Evolutionary conservation across 2,113 vertebrate species (phyloP).

Genomic region (Antechinus flavipes): DNA sequence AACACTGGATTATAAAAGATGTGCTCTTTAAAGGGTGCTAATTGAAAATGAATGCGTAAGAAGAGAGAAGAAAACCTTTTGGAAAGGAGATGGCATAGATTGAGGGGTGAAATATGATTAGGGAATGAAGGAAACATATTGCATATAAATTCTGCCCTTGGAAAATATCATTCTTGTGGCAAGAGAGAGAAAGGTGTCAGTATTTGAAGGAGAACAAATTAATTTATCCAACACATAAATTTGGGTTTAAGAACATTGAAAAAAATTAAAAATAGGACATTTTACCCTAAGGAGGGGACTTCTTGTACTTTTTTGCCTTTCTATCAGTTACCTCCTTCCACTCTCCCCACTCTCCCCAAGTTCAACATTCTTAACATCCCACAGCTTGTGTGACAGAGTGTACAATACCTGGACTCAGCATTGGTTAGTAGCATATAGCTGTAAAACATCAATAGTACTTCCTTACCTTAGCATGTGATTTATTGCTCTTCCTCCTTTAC

Average conservation of each 20-base stretch:
- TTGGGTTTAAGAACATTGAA: slow-evolving; percentile 15
- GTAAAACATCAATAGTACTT: neutral
- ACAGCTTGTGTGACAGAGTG: neutral
- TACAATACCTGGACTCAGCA: neutral
- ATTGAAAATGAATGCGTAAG: slow-evolving; percentile 29
- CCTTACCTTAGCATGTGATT: neutral
- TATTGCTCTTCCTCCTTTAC: neutral
- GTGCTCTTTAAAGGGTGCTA: slow-evolving; percentile 47
- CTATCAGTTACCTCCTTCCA: neutral
- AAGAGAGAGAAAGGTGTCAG: slow-evolving; percentile 38
- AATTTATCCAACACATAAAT: slow-evolving; percentile 48
- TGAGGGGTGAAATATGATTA: slow-evolving; percentile 13
- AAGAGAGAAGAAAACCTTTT: slow-evolving; percentile 42
- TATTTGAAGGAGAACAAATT: slow-evolving; percentile 59
- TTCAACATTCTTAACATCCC: neutral
- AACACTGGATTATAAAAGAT: neutral
- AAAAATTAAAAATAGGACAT: slow-evolving; percentile 9
- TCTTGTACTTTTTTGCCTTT: neutral
- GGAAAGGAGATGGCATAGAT: slow-evolving; percentile 39
- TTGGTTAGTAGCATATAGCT: slow-evolving; percentile 3
- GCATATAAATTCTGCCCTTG: slow-evolving; percentile 35
- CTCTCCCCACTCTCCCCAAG: no score
- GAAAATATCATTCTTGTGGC: slow-evolving; percentile 52
- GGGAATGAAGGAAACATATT: slow-evolving; percentile 38
- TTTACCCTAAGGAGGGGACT: neutral